These are phyloP conservation scores for Tribolium freemani DNA, from an alignment of 2,888 invertebrate genomes.

Conservation along the genomic window DNA sequence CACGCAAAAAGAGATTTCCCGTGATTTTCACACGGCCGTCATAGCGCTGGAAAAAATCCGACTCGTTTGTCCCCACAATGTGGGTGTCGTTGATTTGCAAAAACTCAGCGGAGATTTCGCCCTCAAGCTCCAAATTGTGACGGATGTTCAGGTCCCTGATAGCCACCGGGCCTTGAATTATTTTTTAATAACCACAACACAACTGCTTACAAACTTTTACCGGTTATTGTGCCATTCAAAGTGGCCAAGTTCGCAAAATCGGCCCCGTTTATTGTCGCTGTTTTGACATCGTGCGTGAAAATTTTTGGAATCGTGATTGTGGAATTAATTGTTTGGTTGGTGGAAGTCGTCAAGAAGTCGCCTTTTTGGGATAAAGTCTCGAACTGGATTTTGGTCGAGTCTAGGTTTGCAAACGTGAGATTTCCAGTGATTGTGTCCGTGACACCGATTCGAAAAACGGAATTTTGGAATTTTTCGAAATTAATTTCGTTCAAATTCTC, in stretches of 20 bases:
- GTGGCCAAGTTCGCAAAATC: conserved; percentile 52
- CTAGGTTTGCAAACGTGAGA: conserved; percentile 50
- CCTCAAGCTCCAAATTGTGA: conserved; percentile 53
- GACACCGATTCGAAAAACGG: conserved; percentile 58
- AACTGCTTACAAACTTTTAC: conserved; percentile 35
- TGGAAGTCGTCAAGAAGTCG: conserved; percentile 59
- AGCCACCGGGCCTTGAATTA: conserved; percentile 57
- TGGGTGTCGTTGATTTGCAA: conserved; percentile 50
- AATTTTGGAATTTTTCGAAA: conserved; percentile 60
- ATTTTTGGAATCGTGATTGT: conserved; percentile 55
- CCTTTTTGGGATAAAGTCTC: conserved; percentile 50
- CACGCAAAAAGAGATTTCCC: conserved; percentile 59
- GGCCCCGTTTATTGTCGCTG: conserved; percentile 56
- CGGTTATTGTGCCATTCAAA: conserved; percentile 49
- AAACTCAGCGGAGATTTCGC: conserved; percentile 47
- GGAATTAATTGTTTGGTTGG: conserved; percentile 59
- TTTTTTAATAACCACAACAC: neutral
- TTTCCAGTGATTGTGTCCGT: conserved; percentile 52
- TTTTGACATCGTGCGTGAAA: conserved; percentile 50
- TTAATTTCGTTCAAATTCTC: conserved; percentile 59
- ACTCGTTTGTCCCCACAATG: conserved; percentile 57
- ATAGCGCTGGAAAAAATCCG: conserved; percentile 62
- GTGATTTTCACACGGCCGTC: conserved; percentile 60
- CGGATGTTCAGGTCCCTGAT: conserved; percentile 55
- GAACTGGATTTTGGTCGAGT: conserved; percentile 48